phyloP scores from a whole-genome alignment of 2,888 invertebrate species.

The Scaeva pyrastri region DNA sequence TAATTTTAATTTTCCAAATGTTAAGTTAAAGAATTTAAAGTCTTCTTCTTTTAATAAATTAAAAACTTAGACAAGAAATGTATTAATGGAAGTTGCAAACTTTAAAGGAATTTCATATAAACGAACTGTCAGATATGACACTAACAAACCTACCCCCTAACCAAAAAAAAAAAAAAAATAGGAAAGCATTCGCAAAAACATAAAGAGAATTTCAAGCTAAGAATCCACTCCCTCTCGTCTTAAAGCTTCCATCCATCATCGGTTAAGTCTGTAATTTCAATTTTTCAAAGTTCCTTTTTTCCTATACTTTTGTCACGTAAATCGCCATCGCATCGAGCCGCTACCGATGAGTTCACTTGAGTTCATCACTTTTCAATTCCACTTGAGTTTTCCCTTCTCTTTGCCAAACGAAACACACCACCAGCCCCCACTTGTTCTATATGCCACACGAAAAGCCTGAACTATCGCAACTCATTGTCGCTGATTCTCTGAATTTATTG shows the following conservation, averaged over 20 bases:
- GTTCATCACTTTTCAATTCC: constrained; percentile 69
- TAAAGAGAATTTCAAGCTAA: constrained; percentile 10
- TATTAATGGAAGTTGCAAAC: too few species aligned
- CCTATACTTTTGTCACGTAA: constrained; percentile 51
- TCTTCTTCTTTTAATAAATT: too few species aligned
- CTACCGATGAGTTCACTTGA: constrained; percentile 57
- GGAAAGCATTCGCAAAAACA: too few species aligned
- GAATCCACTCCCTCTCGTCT: neutral
- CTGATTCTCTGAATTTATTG: constrained; percentile 67
- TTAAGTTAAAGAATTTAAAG: too few species aligned
- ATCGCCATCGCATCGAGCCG: constrained; percentile 29
- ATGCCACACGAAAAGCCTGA: constrained; percentile 35
- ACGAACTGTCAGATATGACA: too few species aligned
- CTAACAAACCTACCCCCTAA: too few species aligned
- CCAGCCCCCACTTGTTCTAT: constrained; percentile 3
- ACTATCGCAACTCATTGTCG: constrained; percentile 69
- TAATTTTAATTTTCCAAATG: too few species aligned
- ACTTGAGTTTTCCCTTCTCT: constrained; percentile 29
- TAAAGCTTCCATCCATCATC: neutral
- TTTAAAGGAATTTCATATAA: too few species aligned
- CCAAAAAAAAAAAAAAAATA: too few species aligned
- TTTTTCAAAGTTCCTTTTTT: constrained; percentile 9
- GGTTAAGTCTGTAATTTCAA: constrained; percentile 14
- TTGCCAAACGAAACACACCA: neutral
- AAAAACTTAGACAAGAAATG: too few species aligned